A percentile compares a stretch with the other conserved stretches of the same genome.
These are phyloP conservation scores for Pterocles orientalis DNA, from an alignment of 2,113 vertebrate genomes.

Conservation along the genomic window DNA sequence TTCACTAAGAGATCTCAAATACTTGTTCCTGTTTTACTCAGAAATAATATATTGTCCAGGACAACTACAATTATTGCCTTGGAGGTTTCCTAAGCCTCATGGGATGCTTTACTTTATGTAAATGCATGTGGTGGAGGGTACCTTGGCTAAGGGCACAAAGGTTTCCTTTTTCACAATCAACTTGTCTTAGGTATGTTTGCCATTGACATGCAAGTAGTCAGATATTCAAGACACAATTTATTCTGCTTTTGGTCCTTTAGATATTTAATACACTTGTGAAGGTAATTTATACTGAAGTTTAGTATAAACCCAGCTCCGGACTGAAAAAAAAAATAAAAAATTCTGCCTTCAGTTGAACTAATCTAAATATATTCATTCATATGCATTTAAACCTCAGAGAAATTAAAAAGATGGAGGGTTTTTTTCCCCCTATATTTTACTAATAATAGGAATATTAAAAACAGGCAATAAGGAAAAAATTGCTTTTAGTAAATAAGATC, in stretches of 20 bases:
- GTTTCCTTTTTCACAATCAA: neutral
- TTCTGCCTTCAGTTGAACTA: neutral
- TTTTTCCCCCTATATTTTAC: neutral
- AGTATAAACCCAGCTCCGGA: neutral
- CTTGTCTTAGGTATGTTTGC: neutral
- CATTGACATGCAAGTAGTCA: neutral
- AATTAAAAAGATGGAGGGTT: neutral
- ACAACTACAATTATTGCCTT: conserved; percentile 3
- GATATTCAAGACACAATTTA: neutral
- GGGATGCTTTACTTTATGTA: neutral
- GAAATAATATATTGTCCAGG: neutral
- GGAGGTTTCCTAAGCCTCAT: neutral
- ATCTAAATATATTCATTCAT: neutral
- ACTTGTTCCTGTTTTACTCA: neutral
- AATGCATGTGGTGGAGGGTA: neutral
- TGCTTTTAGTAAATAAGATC: neutral
- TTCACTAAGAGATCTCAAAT: neutral
- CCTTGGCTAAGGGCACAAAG: neutral
- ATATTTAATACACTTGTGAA: neutral
- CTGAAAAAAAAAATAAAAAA: neutral
- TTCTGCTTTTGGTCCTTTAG: conserved; percentile 2
- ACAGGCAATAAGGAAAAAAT: neutral
- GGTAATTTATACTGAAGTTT: conserved; percentile 6
- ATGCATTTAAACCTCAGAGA: neutral
- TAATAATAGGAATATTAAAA: neutral